Conservation (phyloP, 2,113 vertebrate species). For the Pelmatolapia mariae region DNA sequence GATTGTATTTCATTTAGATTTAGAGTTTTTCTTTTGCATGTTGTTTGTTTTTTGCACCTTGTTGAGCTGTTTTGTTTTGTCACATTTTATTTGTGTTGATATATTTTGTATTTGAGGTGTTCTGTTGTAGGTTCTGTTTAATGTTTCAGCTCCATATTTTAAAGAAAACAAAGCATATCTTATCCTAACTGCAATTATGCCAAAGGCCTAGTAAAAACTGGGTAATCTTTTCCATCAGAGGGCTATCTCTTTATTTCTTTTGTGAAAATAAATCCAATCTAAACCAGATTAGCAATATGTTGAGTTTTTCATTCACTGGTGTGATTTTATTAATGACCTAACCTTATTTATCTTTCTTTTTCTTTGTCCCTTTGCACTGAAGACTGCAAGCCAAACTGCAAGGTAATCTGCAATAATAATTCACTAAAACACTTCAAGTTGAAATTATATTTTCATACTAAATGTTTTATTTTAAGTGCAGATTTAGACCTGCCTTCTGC, state of each 20-base stretch:
- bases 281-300: background rate
- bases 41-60: background rate
- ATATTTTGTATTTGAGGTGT: background rate
- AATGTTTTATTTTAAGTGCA: background rate
- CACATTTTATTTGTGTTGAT: background rate
- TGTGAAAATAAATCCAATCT: background rate
- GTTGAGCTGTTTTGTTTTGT: background rate
- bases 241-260: background rate
- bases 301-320: background rate
- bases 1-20: background rate
- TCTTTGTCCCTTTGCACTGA: background rate
- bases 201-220: background rate
- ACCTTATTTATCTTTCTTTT: background rate
- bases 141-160: background rate
- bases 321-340: background rate
- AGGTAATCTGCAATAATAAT: slow-evolving; percentile 69
- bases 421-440: background rate
- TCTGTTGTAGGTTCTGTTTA: background rate
- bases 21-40: background rate
- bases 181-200: background rate
- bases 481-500: background rate
- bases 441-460: background rate
- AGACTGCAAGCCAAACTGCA: slow-evolving; percentile 94
- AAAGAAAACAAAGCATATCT: background rate
- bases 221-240: background rate